Evolutionary conservation across 2,797 vertebrate species (phyloP).

Genomic region (Australoheros facetus): DNA sequence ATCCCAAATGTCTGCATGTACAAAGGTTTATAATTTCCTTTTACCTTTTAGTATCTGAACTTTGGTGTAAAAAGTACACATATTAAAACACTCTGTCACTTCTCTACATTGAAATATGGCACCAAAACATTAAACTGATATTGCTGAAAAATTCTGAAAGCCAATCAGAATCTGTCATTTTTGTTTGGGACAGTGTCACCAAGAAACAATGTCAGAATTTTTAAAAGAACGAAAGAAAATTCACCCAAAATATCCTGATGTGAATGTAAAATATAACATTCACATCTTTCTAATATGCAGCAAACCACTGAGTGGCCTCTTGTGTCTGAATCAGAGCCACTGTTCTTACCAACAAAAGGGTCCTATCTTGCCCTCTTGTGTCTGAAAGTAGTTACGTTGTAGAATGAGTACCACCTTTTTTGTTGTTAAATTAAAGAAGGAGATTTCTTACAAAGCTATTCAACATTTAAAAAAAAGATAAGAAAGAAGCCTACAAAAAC

Average conservation of each 20-base stretch:
- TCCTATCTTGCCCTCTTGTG: conserved; percentile 49
- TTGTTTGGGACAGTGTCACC: neutral
- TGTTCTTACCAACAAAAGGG: neutral
- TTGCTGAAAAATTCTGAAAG: too few species aligned
- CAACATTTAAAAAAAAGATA: neutral
- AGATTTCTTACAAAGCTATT: neutral
- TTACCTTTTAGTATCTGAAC: too few species aligned
- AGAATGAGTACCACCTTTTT: neutral
- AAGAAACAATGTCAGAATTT: neutral
- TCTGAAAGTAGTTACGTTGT: neutral
- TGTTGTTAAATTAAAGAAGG: neutral
- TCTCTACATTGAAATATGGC: too few species aligned
- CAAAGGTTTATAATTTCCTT: neutral
- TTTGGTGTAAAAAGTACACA: neutral
- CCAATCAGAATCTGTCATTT: too few species aligned
- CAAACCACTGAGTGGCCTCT: neutral
- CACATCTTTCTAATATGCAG: neutral
- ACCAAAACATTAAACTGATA: too few species aligned
- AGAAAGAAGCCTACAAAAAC: neutral
- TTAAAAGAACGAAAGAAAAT: neutral
- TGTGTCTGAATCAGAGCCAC: neutral
- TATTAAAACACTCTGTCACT: neutral
- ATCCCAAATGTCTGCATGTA: too few species aligned
- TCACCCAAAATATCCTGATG: neutral
- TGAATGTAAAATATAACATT: neutral